Evolutionary conservation across 2,797 vertebrate species (phyloP), one percentile per base, ranked within the genome.

Genomic region (Sebastolobus alascanus): DNA sequence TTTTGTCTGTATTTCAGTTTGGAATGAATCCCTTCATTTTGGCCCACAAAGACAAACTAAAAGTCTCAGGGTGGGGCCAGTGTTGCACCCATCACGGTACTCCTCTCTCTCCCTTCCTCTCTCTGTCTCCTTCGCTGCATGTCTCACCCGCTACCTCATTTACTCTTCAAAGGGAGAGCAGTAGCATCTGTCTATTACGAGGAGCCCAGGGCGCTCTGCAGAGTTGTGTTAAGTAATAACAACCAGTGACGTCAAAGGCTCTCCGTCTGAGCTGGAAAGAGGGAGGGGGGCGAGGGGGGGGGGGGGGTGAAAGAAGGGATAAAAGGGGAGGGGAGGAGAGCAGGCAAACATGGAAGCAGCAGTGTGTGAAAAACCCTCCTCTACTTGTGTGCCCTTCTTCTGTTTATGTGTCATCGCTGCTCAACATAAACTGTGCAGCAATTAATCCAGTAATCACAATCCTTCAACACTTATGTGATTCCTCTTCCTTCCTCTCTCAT

Each of bases 151-250:
- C 85, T 56, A 50, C 77, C 89, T 90, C 84, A 89, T 91, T 94
- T 89, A 73, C 83, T 93, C 90, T 92, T 92, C 92, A 93, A 92
- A 93, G 86, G 56, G 40, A 83, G 67, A 79, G 83, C 73, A 83
- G 86, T n/a, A 85, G 89, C 92, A 89, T 95, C 93, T 92, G 94
- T 92, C 89, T 90, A 86, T 94, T 93, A 90, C 81, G 87, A 90
- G 91, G 91, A 93, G 90, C 93, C 87, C 78, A 73, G 77, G 89
- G 93, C 80, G 16, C 88, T 95, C 86, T 92, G 89, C 92, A 90
- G 88, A 92, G 90, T 89, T 91, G 93, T 92, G 93, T 95, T 96
- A 94, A 94, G 94, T 95, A 93, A 94, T 92, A 95, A 93, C 94
- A 93, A 86, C 77, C 74, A 50, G 87, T 96, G 94, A 96, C 92